Evolutionary conservation across 2,797 vertebrate genomes (phyloP).

Genomic region (Hydrolagus colliei): DNA sequence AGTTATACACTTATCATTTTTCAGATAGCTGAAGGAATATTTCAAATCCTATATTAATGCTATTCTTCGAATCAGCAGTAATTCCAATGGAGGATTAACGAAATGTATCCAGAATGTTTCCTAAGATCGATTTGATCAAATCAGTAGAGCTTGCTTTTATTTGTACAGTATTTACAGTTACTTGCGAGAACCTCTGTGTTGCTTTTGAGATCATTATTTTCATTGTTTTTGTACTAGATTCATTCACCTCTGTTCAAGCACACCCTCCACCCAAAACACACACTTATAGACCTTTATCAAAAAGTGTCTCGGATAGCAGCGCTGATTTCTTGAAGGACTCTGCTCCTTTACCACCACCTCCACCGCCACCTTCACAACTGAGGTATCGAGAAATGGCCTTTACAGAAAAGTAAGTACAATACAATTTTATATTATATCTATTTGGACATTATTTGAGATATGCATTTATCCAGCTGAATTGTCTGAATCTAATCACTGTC

Average conservation of each 20-base stretch:
- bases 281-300: slow-evolving; percentile 84
- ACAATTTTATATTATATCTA: neutral
- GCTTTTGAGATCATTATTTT: neutral
- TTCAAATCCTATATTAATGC: too few species aligned
- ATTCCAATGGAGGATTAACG: too few species aligned
- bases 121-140: neutral
- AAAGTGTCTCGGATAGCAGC: slow-evolving; percentile 75
- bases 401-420: slow-evolving; percentile 73
- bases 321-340: slow-evolving; percentile 58
- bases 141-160: neutral
- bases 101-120: too few species aligned
- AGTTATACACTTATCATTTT: too few species aligned
- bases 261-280: slow-evolving; percentile 87
- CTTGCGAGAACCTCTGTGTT: neutral
- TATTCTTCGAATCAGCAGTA: too few species aligned
- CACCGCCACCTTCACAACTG: slow-evolving; percentile 63
- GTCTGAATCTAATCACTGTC: too few species aligned
- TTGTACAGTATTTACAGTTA: neutral
- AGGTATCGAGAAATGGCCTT: slow-evolving; percentile 71
- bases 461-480: neutral
- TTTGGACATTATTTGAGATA: neutral
- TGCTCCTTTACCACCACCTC: slow-evolving; percentile 69
- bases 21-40: too few species aligned
- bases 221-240: slow-evolving; percentile 53
- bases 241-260: slow-evolving; percentile 65